These are phyloP conservation scores for Cervus canadensis DNA, from an alignment of 2,113 vertebrate species.

Conservation along the genomic window DNA sequence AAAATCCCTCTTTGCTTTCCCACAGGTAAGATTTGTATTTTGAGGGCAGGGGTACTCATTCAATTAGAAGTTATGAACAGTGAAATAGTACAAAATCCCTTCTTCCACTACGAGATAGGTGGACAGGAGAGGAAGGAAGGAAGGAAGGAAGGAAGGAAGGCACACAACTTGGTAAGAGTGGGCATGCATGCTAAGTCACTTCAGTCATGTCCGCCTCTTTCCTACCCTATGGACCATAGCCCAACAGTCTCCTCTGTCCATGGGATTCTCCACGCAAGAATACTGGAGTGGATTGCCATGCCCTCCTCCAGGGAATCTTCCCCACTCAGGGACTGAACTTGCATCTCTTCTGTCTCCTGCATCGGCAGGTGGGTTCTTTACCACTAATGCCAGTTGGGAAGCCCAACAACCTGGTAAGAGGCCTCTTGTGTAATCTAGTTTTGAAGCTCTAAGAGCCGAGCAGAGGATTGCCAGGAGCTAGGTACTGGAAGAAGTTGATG, in stretches of 20 bases:
- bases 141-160: neutral
- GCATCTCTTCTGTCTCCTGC: neutral
- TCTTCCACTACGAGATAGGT: neutral
- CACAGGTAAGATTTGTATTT: neutral
- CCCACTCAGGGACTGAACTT: neutral
- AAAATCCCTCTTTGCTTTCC: neutral
- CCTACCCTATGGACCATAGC: neutral
- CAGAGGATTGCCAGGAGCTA: fast-evolving
- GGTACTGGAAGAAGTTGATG: neutral
- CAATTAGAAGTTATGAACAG: neutral
- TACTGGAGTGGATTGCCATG: neutral
- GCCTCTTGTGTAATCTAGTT: neutral
- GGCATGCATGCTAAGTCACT: neutral
- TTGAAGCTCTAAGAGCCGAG: neutral
- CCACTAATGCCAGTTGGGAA: neutral
- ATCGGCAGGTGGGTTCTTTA: neutral
- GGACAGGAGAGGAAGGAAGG: neutral
- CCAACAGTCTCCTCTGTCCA: neutral
- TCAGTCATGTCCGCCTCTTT: neutral
- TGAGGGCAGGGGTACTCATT: neutral
- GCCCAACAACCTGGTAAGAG: neutral
- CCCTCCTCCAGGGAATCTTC: neutral
- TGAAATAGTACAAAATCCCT: neutral
- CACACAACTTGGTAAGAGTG: neutral
- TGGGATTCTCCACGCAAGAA: neutral